phyloP scores from a whole-genome alignment of 2,113 vertebrate species.

The Sinocyclocheilus maitianheensis region DNA sequence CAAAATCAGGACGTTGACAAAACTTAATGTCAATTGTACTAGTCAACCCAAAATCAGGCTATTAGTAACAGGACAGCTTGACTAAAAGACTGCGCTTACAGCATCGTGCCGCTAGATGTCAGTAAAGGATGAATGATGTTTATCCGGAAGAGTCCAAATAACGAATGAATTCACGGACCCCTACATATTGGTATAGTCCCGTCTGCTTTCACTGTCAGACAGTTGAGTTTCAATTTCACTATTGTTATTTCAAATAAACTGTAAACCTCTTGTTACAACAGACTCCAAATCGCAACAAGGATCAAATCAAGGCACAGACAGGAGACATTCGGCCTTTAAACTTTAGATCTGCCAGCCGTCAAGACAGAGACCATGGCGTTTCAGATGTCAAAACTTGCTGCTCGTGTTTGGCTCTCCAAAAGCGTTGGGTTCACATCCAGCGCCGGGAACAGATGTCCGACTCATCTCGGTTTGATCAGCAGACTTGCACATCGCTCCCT shows the following conservation, averaged over 20 bases:
- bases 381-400: conserved; percentile 60
- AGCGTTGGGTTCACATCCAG: background rate
- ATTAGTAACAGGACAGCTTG: background rate
- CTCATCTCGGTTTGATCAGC: conserved; percentile 61
- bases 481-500: conserved; percentile 30
- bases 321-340: background rate
- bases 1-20: background rate
- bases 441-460: conserved; percentile 17
- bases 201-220: background rate
- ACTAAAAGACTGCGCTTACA: background rate
- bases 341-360: background rate
- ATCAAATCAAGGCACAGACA: background rate
- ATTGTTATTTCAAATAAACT: background rate
- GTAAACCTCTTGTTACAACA: background rate
- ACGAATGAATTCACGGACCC: background rate
- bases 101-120: conserved; percentile 30
- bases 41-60: background rate
- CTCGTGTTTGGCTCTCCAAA: conserved; percentile 41
- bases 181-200: conserved; percentile 20
- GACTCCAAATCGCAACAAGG: background rate
- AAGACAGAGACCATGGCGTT: conserved; percentile 65
- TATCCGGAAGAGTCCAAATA: conserved; percentile 12
- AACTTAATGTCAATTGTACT: background rate
- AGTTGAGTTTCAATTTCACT: conserved; percentile 18
- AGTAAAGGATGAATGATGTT: conserved; percentile 12